A percentile compares a stretch with the other conserved stretches of the same genome.
Conservation (phyloP, 2,797 vertebrate species). For the Anniella stebbinsi region DNA sequence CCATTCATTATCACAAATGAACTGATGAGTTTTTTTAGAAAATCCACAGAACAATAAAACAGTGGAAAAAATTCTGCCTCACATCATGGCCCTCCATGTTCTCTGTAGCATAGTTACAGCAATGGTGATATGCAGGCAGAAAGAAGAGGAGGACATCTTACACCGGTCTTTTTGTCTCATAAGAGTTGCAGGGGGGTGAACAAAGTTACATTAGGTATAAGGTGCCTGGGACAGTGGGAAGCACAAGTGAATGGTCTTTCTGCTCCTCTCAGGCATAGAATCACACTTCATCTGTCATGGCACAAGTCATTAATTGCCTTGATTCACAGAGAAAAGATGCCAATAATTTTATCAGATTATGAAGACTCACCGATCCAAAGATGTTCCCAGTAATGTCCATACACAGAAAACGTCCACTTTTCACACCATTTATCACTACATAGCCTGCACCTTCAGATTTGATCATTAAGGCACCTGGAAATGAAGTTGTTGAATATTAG, state of each 20-base stretch:
- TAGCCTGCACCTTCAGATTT: constrained; percentile 79
- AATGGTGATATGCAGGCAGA: neutral
- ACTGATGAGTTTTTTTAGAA: too few relatives aligned
- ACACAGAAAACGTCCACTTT: constrained; percentile 85
- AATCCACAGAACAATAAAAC: too few relatives aligned
- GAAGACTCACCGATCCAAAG: constrained; percentile 87
- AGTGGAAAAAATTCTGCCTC: too few relatives aligned
- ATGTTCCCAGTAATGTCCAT: constrained; percentile 82
- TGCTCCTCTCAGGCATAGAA: neutral
- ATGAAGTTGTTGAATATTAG: neutral
- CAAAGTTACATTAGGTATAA: neutral
- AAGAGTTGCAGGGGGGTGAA: neutral
- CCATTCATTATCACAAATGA: too few relatives aligned
- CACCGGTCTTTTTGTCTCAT: neutral
- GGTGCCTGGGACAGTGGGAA: neutral
- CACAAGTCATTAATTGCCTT: neutral
- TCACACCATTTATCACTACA: constrained; percentile 86
- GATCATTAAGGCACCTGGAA: constrained; percentile 82
- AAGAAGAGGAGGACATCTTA: neutral
- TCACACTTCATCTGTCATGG: neutral
- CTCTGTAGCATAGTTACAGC: neutral
- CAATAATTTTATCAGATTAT: neutral
- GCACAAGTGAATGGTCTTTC: neutral
- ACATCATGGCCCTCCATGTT: neutral
- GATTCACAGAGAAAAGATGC: neutral